phyloP scores from a whole-genome alignment of 2,888 invertebrate genomes.

The Thereva nobilitata region DNA sequence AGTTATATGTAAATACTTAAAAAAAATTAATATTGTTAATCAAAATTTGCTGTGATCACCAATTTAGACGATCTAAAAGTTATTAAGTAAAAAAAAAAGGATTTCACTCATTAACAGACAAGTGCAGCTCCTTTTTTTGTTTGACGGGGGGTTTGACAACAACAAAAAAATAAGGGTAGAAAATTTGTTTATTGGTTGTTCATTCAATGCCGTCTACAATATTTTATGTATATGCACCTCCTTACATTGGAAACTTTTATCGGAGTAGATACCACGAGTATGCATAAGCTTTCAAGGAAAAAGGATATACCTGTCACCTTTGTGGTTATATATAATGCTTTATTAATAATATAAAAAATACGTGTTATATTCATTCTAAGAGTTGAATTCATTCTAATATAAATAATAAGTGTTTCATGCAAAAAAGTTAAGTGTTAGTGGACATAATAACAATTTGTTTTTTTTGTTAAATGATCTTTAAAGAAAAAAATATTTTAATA shows the following conservation, averaged over 20 bases:
- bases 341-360: conserved; percentile 22
- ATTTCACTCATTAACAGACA: too few relatives aligned
- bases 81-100: too few relatives aligned
- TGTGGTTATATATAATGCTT: conserved; percentile 27
- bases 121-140: too few relatives aligned
- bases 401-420: too few relatives aligned
- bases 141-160: too few relatives aligned
- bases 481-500: too few relatives aligned
- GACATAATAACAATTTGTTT: neutral
- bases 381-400: too few relatives aligned
- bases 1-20: neutral
- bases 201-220: conserved; percentile 38
- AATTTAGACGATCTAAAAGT: too few relatives aligned
- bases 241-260: conserved; percentile 8
- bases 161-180: neutral
- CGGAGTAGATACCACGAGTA: too few relatives aligned
- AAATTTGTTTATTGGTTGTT: conserved; percentile 35
- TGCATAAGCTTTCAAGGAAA: conserved; percentile 20
- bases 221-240: conserved; percentile 3
- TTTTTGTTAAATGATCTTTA: too few relatives aligned
- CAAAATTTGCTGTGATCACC: neutral
- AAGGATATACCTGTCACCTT: conserved; percentile 13
- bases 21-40: conserved; percentile 14
- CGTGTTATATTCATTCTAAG: neutral
- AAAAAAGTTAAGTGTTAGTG: neutral